Evolutionary conservation across 1,140 invertebrate species (phyloP), one percentile per base, ranked within the genome.

Genomic region (Delia radicum): DNA sequence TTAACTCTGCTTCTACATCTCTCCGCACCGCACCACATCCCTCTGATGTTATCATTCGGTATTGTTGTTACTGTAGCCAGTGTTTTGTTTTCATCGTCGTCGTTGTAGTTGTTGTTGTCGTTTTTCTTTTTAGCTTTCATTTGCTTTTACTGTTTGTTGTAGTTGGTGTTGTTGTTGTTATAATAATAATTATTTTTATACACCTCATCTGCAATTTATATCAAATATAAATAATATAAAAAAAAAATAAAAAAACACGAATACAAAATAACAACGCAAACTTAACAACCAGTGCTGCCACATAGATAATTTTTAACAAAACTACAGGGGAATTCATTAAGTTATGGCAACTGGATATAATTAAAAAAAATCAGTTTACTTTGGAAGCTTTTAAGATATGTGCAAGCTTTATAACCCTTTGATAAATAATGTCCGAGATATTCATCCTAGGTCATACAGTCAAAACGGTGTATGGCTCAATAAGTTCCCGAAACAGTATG

Each of bases 171-270:
- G 29, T 69, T 69, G 65, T 69, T 69, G 65, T 69, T 69, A 33
- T 69, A 33, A 69, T 69, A 69, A 69, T 69, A 75, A 75, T 75
- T 75, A 71, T 71, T 75, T 75, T 75, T 75, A 75, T 76, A 73
- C 75, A 76, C 75, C 75, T 76, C 75, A 76, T 76, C 75, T 73
- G 75, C 75, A 76, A 74, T 76, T 76, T 76, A 73, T 76, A 73
- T 76, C 33, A 76, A 76, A 76, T 76, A 73, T 29, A 76, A 76
- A 76, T 73, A 76, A 76, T 15, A 48, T 27, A 28, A 37, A 42
- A 55, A 46, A 42, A 73, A 55, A 26, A 73, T 27, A 63, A 27
- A 63, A 27, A 65, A n/a, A 5, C 1, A 65, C 24, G 62, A 65
- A 65, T n/a, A 29, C 10, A 26, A 63, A 63, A 63, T n/a, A n/a